Conservation (phyloP, 1,140 invertebrate species). For the Pollicipes pollicipes region DNA sequence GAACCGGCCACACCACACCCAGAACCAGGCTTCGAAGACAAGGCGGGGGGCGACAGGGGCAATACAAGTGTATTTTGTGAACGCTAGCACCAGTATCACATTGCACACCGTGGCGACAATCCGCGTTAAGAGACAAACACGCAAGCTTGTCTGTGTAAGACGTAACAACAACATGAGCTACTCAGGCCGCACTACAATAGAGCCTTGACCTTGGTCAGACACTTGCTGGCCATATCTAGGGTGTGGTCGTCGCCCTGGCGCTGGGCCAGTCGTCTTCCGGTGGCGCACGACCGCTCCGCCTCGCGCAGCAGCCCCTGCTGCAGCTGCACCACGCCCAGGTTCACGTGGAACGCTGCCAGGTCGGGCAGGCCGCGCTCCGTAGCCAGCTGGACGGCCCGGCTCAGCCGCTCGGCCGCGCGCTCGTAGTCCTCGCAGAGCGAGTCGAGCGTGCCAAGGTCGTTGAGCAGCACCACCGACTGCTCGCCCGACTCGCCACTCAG, state of each 20-base stretch:
- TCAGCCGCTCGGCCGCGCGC: conserved; percentile 48
- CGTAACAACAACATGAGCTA: background rate
- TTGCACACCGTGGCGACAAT: too few species aligned
- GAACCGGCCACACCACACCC: too few species aligned
- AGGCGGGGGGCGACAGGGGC: too few species aligned
- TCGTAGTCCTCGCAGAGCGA: conserved; percentile 43
- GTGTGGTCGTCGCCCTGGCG: conserved; percentile 42
- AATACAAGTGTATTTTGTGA: too few species aligned
- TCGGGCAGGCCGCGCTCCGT: conserved; percentile 39
- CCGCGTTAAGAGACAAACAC: too few species aligned
- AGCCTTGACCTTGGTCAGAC: conserved; percentile 29
- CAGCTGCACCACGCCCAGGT: conserved; percentile 60
- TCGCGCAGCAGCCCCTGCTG: conserved; percentile 45
- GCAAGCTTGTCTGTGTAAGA: too few species aligned
- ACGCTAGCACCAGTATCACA: too few species aligned
- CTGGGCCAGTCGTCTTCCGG: conserved; percentile 47
- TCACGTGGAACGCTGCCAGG: conserved; percentile 55
- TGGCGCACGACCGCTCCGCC: conserved; percentile 49
- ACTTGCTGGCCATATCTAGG: conserved; percentile 44
- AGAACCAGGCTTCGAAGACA: too few species aligned
- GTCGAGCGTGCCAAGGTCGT: conserved; percentile 62
- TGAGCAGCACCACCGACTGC: conserved; percentile 57
- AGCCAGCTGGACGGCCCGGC: conserved; percentile 49
- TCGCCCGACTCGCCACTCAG: conserved; percentile 46
- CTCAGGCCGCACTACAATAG: background rate